Conservation (phyloP, 35 echinoderm and acorn worm genomes). For the Heliocidaris tuberculata region DNA sequence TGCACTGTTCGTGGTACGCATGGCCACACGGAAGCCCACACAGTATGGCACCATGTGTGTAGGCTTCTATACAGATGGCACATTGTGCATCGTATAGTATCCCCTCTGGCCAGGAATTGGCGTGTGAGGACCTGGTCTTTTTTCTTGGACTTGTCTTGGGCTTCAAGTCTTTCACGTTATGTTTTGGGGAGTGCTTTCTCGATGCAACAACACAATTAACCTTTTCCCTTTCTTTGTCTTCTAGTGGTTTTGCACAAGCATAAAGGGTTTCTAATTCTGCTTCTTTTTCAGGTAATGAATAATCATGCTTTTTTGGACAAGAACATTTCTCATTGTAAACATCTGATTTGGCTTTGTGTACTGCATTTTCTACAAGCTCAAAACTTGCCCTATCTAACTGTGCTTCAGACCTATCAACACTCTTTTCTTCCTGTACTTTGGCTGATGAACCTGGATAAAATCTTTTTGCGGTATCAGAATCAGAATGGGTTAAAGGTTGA, state of each 20-base stretch:
- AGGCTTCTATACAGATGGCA: conserved; percentile 88
- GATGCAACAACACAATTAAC: not conserved
- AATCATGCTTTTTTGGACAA: not conserved
- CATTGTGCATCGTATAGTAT: conserved; percentile 70
- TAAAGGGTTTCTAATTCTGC: not conserved
- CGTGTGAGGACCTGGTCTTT: not conserved
- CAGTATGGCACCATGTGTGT: conserved; percentile 48
- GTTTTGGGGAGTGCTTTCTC: not conserved
- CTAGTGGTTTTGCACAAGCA: not conserved
- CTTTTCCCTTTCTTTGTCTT: not conserved
- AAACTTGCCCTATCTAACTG: not conserved
- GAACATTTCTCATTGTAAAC: not conserved
- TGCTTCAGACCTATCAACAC: not conserved
- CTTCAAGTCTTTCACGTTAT: not conserved
- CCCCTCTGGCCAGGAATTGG: conserved; percentile 64
- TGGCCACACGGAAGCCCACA: conserved; percentile 97
- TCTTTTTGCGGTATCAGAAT: not conserved
- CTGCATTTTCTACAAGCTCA: not conserved
- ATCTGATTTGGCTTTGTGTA: not conserved
- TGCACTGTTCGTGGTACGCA: conserved; percentile 77
- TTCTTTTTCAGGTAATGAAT: not conserved
- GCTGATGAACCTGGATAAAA: not conserved
- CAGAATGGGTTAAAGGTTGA: not conserved
- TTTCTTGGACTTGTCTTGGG: not conserved
- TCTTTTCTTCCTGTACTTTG: not conserved